phyloP scores from a whole-genome alignment of 2,888 invertebrate species.

The Papilio gigon region DNA sequence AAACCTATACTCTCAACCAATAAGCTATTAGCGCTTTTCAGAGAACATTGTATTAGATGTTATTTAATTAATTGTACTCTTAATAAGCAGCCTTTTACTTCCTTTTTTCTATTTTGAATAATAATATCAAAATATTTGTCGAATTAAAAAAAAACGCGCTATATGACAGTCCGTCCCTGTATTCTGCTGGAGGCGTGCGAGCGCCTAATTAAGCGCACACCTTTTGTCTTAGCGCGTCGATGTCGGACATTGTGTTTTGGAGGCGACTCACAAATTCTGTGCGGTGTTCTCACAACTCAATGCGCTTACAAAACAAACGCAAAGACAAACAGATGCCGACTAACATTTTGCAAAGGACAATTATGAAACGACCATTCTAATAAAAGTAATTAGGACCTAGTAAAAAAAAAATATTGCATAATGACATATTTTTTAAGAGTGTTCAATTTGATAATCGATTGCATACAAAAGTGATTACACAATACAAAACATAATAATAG shows the following conservation, averaged over 20 bases:
- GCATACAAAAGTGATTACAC: too few species aligned
- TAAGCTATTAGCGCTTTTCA: conserved; percentile 35
- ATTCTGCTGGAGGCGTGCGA: conserved; percentile 58
- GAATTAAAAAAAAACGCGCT: neutral
- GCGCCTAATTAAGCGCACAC: conserved; percentile 67
- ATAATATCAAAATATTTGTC: neutral
- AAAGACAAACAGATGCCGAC: conserved; percentile 63
- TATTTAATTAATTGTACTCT: neutral
- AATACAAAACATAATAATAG: too few species aligned
- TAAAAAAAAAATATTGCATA: conserved; percentile 52
- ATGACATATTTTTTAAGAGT: conserved; percentile 38
- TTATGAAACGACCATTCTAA: conserved; percentile 42
- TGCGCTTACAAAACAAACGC: conserved; percentile 65
- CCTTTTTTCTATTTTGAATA: neutral
- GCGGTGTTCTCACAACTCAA: conserved; percentile 73
- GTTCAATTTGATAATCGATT: neutral
- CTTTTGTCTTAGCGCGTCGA: conserved; percentile 69
- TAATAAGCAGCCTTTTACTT: too few species aligned
- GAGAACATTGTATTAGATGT: neutral
- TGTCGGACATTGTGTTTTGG: conserved; percentile 69
- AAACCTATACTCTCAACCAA: too few species aligned
- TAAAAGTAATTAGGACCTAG: conserved; percentile 51
- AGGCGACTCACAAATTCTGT: conserved; percentile 64
- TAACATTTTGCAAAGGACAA: conserved; percentile 42
- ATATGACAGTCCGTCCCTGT: conserved; percentile 47